Evolutionary conservation across 2,797 vertebrate genomes (phyloP), one percentile per base, ranked within the genome.

Genomic region (Spea hammondii): DNA sequence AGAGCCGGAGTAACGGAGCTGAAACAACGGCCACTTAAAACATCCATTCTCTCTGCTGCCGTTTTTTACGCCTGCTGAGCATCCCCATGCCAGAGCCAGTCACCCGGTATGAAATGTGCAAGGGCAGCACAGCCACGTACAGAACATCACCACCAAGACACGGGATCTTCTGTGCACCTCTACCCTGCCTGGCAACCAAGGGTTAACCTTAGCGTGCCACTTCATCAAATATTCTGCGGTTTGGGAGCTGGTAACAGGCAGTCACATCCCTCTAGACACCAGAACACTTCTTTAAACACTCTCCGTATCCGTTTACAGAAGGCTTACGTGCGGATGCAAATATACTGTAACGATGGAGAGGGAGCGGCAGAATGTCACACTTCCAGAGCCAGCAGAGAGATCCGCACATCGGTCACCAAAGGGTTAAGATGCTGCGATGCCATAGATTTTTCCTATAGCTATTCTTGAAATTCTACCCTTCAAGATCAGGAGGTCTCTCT

Each of bases 1-100:
- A 73, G 53, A 55, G 62, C 47, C 51, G 65, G 66, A 44, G 54
- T 54, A 73, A 65, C 54, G 59, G 62, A 67, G 17, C 51, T 53
- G 32, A 74, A 66, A 67, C 64, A 73, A 67, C 9, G 14, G 46
- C n/a, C 12, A 44, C 50, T 62, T 14, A 67, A 67, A 66, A 65
- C 59, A 57, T 9, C 32, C 32, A 32, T 32, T 32, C 32, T 32
- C 32, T 32, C 32, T 32, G 32, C 32, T 32, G 32, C 32, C 32
- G 32, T 62, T 2, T 32, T 62, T 62, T 17, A 62, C 4, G 59
- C 55, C 55, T 57, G 12, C 4, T 12, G 8, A 62, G 32, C 12
- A 62, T 62, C n/a, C 59, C 59, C n/a, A 17, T 62, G 59, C 14
- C 10, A 7, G 12, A 32, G 6, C 59, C n/a, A 5, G 6, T 62